Conservation (phyloP, 2,113 vertebrate species). For the Muntiacus muntjak region DNA sequence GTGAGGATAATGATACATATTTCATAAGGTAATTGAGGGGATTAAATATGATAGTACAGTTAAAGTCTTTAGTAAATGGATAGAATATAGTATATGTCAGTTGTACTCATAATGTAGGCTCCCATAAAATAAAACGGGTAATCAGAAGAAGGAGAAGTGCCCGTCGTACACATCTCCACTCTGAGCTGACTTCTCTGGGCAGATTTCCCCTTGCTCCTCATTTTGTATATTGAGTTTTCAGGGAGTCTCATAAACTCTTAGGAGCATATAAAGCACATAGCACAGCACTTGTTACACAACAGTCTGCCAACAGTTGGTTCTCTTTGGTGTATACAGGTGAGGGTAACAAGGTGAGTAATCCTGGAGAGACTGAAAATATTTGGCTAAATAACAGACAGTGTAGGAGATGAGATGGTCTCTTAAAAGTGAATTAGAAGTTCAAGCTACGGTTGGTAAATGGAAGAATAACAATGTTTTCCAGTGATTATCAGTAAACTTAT, state of each 20-base stretch:
- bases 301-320: neutral
- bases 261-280: neutral
- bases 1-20: neutral
- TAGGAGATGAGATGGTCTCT: neutral
- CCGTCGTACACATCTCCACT: neutral
- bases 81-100: neutral
- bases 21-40: neutral
- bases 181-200: neutral
- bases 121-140: neutral
- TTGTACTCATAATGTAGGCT: neutral
- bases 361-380: neutral
- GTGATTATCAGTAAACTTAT: neutral
- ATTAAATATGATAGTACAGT: neutral
- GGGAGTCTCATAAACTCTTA: neutral
- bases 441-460: neutral
- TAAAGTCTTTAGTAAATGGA: neutral
- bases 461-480: neutral
- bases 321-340: neutral
- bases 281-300: neutral
- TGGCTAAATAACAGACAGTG: neutral
- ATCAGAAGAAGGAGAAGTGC: neutral
- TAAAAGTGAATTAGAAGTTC: constrained; percentile 16
- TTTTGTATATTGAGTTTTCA: neutral
- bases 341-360: neutral
- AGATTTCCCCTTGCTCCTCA: neutral